A percentile compares a stretch with the other conserved stretches of the same genome.
Conservation (phyloP, 2,888 invertebrate genomes). For the Sarcophaga subvicina region DNA sequence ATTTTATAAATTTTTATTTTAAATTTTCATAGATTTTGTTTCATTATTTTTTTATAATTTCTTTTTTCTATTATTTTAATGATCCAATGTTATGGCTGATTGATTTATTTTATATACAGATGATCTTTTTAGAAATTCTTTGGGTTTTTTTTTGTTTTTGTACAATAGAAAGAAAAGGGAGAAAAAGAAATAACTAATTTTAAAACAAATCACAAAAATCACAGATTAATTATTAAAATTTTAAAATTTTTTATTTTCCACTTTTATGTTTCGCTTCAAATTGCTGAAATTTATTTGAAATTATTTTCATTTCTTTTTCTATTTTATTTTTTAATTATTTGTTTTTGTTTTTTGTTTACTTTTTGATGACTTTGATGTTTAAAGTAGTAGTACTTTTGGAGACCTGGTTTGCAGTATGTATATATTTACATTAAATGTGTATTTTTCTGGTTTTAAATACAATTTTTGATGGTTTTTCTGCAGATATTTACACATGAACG, state of each 20-base stretch:
- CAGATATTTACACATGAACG: background rate
- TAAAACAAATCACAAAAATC: slow-evolving; percentile 74
- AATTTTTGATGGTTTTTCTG: background rate
- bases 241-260: slow-evolving; percentile 20
- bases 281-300: slow-evolving; percentile 25
- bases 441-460: slow-evolving; percentile 9
- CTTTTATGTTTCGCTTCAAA: slow-evolving; percentile 50
- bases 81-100: slow-evolving; percentile 32
- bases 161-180: slow-evolving; percentile 37
- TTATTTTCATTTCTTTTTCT: slow-evolving; percentile 32
- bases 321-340: background rate
- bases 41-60: background rate
- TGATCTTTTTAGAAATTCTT: slow-evolving; percentile 22
- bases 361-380: background rate
- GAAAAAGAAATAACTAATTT: slow-evolving; percentile 61
- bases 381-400: too few species aligned
- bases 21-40: background rate
- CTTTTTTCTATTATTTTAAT: slow-evolving; percentile 3
- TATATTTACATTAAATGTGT: slow-evolving; percentile 2
- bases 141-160: slow-evolving; percentile 52
- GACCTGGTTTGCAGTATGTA: background rate
- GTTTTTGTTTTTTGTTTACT: background rate
- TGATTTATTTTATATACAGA: slow-evolving; percentile 49
- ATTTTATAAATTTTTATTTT: slow-evolving; percentile 6
- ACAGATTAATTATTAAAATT: slow-evolving; percentile 70